Evolutionary conservation across 2,113 vertebrate genomes (phyloP), one percentile per base, ranked within the genome.

Genomic region (Excalfactoria chinensis): DNA sequence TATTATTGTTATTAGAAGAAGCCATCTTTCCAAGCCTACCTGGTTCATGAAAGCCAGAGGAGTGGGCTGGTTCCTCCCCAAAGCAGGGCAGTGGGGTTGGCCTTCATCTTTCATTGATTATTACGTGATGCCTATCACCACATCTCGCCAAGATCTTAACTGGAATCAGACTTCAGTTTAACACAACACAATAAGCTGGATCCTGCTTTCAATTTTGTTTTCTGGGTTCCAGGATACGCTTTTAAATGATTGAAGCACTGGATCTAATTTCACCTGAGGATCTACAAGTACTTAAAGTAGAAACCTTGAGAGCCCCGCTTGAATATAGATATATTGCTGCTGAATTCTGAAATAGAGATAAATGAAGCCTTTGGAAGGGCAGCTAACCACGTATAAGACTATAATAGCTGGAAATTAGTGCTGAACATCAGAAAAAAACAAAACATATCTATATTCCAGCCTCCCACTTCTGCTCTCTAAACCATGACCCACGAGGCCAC

Each of bases 171-270:
- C 84, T 63, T 76, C 53, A 46, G 48, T 88, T 89, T 81, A 93
- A 94, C 88, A 74, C 70, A 95, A 86, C 59, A 79, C 48, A 93
- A 16, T 81, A 79, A 93, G 43, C 41, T 2, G 9, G 84, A 95
- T 88, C 68, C 92, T 95, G 96, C 86, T 96, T 97, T 87, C 91
- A 94, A 87, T 97, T 97, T 80, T 84, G 44, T 30, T 35, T 88
- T 84, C 69, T 93, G 72, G 72, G 69, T 84, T 93, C 86, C 92
- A 93, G 74, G 82, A 88, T 68, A 43, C 32, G 6, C 72, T 89
- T 83, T 80, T 76, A 71, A 88, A 51, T 51, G 74, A 59, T 44
- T 93, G 76, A 89, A 77, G 77, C 46, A 81, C 75, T 84, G 75
- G 84, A 94, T 81, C 37, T 66, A 81, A 95, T 93, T 94, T 94